Evolutionary conservation across 2,888 invertebrate species (phyloP).

Genomic region (Endomychus coccineus): DNA sequence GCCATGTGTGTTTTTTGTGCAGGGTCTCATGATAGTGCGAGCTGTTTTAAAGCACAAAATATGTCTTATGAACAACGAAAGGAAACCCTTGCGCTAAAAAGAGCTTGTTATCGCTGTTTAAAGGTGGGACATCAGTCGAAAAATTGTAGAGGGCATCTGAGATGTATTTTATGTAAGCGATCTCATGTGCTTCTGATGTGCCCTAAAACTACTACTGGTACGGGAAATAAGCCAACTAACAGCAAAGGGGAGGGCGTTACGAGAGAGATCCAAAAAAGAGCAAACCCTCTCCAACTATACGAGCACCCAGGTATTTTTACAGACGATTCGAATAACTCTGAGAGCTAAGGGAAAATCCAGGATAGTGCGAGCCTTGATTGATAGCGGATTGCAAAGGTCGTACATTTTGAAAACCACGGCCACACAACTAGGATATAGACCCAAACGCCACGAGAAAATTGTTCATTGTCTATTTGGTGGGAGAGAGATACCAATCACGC

Average conservation of each 20-base stretch:
- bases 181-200: conserved; percentile 10
- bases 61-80: too few relatives aligned
- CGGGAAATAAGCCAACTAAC: too few relatives aligned
- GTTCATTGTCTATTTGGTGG: conserved; percentile 4
- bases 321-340: neutral
- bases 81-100: too few relatives aligned
- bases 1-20: conserved; percentile 5
- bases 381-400: conserved; percentile 2
- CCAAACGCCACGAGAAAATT: neutral
- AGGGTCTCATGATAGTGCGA: conserved; percentile 7
- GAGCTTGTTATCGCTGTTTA: conserved; percentile 7
- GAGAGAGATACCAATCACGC: neutral
- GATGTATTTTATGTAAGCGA: conserved; percentile 6
- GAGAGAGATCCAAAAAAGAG: too few relatives aligned
- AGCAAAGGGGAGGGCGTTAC: too few relatives aligned
- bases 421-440: neutral
- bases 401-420: conserved; percentile 4
- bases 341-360: neutral
- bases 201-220: neutral
- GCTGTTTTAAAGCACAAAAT: too few relatives aligned
- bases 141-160: conserved; percentile 8
- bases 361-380: conserved; percentile 1
- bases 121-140: conserved; percentile 7
- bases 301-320: conserved; percentile 4
- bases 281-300: neutral